phyloP scores from a whole-genome alignment of 2,888 invertebrate genomes.

The Crioceris asparagi region DNA sequence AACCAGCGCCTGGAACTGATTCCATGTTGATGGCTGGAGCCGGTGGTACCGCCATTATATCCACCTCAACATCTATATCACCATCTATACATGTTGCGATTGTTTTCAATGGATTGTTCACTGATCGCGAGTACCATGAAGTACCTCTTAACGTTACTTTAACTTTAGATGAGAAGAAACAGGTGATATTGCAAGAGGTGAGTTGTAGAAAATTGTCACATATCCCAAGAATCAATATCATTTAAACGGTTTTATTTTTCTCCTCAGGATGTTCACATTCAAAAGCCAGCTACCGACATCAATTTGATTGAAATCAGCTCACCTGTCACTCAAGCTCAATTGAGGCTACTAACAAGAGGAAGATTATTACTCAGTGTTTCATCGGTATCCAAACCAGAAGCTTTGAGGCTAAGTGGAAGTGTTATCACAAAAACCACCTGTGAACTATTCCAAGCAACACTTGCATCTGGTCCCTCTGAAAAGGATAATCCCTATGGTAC shows the following conservation, averaged over 20 bases:
- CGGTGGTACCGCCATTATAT: slow-evolving; percentile 79
- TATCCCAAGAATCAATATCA: neutral
- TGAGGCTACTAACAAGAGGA: slow-evolving; percentile 68
- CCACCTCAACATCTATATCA: slow-evolving; percentile 67
- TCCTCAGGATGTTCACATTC: slow-evolving; percentile 49
- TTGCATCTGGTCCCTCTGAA: slow-evolving; percentile 41
- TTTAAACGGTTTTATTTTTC: slow-evolving; percentile 5
- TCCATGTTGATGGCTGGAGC: slow-evolving; percentile 47
- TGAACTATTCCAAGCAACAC: slow-evolving; percentile 66
- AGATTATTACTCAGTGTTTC: slow-evolving; percentile 60
- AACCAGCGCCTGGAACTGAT: slow-evolving; percentile 50
- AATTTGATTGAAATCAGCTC: slow-evolving; percentile 72
- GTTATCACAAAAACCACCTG: slow-evolving; percentile 67
- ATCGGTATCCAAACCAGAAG: slow-evolving; percentile 54
- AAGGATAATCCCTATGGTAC: slow-evolving; percentile 33
- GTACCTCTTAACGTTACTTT: slow-evolving; percentile 60
- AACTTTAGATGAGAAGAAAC: slow-evolving; percentile 59
- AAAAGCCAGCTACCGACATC: slow-evolving; percentile 64
- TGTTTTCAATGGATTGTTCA: slow-evolving; percentile 73
- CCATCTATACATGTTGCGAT: slow-evolving; percentile 73
- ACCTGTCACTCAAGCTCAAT: slow-evolving; percentile 63
- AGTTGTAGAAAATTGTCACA: slow-evolving; percentile 14
- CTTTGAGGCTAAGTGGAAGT: slow-evolving; percentile 54
- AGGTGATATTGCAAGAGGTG: slow-evolving; percentile 60
- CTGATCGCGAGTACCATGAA: slow-evolving; percentile 50